Evolutionary conservation across 2,113 vertebrate genomes (phyloP).

Genomic region (Miniopterus natalensis): DNA sequence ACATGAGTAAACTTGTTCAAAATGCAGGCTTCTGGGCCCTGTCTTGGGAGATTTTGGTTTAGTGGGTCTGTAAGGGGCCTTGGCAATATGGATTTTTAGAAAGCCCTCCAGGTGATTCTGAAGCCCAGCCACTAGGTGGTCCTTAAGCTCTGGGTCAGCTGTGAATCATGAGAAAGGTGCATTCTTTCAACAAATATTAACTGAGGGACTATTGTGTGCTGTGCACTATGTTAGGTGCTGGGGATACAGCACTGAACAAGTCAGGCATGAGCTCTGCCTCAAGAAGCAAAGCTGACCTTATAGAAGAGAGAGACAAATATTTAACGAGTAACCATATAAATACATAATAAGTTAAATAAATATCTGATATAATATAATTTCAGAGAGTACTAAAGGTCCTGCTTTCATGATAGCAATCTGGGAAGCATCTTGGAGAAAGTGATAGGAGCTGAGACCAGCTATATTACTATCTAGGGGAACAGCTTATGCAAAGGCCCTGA

Average conservation of each 20-base stretch:
- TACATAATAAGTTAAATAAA: neutral
- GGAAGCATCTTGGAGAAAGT: neutral
- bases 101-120: neutral
- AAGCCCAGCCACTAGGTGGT: neutral
- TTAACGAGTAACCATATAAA: constrained; percentile 7
- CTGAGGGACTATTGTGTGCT: neutral
- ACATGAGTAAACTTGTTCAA: constrained; percentile 35
- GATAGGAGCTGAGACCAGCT: neutral
- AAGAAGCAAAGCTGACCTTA: neutral
- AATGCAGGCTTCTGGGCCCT: neutral
- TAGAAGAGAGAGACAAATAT: neutral
- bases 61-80: neutral
- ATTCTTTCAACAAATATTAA: neutral
- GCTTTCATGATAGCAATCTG: neutral
- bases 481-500: constrained; percentile 45
- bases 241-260: neutral
- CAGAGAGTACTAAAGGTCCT: neutral
- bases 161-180: neutral
- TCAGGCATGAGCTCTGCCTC: neutral
- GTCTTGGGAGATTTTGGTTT: neutral
- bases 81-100: neutral
- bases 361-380: neutral
- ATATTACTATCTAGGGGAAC: neutral
- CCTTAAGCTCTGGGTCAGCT: neutral
- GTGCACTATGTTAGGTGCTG: neutral